Evolutionary conservation across 1,140 invertebrate genomes (phyloP).

Genomic region (Agrilus planipennis): DNA sequence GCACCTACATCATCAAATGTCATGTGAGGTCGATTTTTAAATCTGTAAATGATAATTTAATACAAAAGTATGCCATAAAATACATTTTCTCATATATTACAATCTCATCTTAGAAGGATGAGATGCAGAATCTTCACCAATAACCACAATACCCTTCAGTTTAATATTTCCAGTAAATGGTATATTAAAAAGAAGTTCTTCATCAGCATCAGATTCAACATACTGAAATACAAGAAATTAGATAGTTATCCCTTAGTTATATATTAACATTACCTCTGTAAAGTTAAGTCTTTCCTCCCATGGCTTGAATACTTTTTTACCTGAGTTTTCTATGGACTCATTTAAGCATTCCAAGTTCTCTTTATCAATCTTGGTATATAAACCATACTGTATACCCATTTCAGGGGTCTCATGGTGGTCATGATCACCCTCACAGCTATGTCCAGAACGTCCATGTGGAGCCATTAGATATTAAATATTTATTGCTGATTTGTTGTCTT

Average conservation of each 20-base stretch:
- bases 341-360: constrained; percentile 86
- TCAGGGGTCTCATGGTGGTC: constrained; percentile 55
- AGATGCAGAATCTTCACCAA: constrained; percentile 70
- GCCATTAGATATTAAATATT: constrained; percentile 24
- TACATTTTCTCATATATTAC: constrained; percentile 42
- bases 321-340: constrained; percentile 73
- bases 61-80: too few species aligned
- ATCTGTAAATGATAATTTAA: constrained; percentile 46
- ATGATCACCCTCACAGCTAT: constrained; percentile 30
- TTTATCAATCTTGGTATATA: constrained; percentile 82
- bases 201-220: constrained; percentile 91
- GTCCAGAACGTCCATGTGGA: constrained; percentile 24
- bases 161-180: constrained; percentile 93
- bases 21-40: constrained; percentile 86
- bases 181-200: constrained; percentile 90
- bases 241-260: not conserved
- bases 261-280: constrained; percentile 16
- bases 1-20: constrained; percentile 74
- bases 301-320: constrained; percentile 80
- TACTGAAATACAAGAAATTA: constrained; percentile 45
- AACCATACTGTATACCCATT: constrained; percentile 73
- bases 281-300: constrained; percentile 77
- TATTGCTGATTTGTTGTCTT: constrained; percentile 10
- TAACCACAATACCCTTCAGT: constrained; percentile 83
- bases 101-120: constrained; percentile 78